Conservation (phyloP, 2,888 invertebrate species). For the Sarcophaga rosellei region DNA sequence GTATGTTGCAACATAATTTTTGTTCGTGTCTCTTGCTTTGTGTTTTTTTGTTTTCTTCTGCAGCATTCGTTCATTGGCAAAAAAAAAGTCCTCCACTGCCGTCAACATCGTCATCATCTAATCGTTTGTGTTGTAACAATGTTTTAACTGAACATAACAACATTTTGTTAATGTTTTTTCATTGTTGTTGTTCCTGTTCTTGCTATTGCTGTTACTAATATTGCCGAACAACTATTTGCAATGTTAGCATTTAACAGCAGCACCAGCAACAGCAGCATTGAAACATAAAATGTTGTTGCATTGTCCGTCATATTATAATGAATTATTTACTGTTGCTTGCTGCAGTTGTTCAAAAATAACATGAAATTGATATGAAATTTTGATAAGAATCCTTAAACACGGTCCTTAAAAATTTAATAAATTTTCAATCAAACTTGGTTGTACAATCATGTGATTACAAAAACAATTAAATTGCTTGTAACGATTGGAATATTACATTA, state of each 20-base stretch:
- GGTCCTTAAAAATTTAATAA: neutral
- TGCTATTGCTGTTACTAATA: neutral
- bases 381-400: neutral
- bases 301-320: neutral
- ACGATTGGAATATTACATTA: too few relatives aligned
- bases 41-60: neutral
- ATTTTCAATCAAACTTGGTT: neutral
- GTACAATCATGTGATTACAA: neutral
- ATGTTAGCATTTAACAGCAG: neutral
- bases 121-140: slow-evolving; percentile 63
- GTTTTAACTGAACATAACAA: slow-evolving; percentile 58
- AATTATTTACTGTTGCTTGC: neutral
- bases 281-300: neutral
- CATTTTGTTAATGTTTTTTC: slow-evolving; percentile 23
- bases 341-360: neutral
- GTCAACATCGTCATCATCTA: slow-evolving; percentile 45
- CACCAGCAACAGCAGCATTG: neutral
- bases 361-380: neutral
- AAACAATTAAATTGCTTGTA: too few relatives aligned
- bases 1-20: slow-evolving; percentile 19
- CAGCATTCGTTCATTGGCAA: slow-evolving; percentile 37
- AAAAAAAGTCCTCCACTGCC: slow-evolving; percentile 24
- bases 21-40: neutral
- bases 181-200: slow-evolving; percentile 49
- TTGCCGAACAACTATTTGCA: slow-evolving; percentile 12